Evolutionary conservation across 2,888 invertebrate genomes (phyloP).

Genomic region (Parnassius mnemosyne): DNA sequence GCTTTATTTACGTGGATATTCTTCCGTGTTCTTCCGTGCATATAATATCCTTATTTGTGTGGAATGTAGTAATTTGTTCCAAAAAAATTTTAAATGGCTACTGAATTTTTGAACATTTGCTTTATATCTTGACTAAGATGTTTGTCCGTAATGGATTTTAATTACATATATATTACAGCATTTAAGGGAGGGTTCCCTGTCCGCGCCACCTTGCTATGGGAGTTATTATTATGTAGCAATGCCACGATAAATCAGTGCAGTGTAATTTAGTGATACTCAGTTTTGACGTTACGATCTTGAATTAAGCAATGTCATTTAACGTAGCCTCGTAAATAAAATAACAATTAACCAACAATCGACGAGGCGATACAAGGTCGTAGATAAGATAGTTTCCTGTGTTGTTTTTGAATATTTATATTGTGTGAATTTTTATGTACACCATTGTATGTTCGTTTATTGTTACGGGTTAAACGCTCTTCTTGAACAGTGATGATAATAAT

Average conservation of each 20-base stretch:
- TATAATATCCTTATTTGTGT: too few species aligned
- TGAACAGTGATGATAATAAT: too few species aligned
- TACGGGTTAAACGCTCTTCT: background rate
- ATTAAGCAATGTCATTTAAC: slow-evolving; percentile 15
- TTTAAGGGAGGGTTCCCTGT: too few species aligned
- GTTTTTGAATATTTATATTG: slow-evolving; percentile 22
- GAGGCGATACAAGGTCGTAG: slow-evolving; percentile 23
- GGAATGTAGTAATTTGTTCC: too few species aligned
- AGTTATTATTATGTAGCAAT: background rate
- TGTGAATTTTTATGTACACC: slow-evolving; percentile 22
- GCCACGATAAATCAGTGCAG: slow-evolving; percentile 2
- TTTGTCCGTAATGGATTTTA: too few species aligned
- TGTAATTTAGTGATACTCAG: background rate
- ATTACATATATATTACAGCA: too few species aligned
- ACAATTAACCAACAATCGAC: slow-evolving; percentile 19
- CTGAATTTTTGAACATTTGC: too few species aligned
- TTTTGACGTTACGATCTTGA: slow-evolving; percentile 7
- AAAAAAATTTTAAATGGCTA: too few species aligned
- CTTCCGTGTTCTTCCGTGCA: too few species aligned
- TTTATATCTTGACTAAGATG: too few species aligned
- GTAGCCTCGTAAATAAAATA: slow-evolving; percentile 21
- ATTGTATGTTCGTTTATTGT: slow-evolving; percentile 14
- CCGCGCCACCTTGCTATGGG: too few species aligned
- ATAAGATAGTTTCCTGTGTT: slow-evolving; percentile 24
- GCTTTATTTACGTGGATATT: too few species aligned